Evolutionary conservation across 1,140 invertebrate genomes (phyloP).

Genomic region (Leptopilina clavipes): DNA sequence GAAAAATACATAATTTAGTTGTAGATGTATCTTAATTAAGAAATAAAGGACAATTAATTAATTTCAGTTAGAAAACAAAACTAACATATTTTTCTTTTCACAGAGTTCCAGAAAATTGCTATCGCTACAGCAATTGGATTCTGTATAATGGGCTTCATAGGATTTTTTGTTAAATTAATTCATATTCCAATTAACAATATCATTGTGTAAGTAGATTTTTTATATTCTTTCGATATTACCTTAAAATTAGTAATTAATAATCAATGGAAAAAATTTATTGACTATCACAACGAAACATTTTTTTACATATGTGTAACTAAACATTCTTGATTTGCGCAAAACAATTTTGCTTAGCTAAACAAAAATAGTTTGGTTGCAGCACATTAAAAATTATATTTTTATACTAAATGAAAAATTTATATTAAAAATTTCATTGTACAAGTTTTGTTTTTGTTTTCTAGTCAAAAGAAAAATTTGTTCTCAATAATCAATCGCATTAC

Average conservation of each 20-base stretch:
- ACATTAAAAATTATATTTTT: too few species aligned
- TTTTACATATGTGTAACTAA: too few species aligned
- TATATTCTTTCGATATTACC: neutral
- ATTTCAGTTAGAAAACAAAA: neutral
- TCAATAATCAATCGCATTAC: neutral
- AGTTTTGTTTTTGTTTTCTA: too few species aligned
- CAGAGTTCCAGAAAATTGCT: conserved; percentile 99
- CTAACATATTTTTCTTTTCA: conserved; percentile 65
- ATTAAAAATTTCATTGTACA: too few species aligned
- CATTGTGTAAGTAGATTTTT: conserved; percentile 85
- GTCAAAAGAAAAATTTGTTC: too few species aligned
- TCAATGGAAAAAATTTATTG: too few species aligned
- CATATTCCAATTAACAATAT: conserved; percentile 99
- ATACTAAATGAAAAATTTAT: too few species aligned
- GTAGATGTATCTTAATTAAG: neutral
- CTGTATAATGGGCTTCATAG: conserved; percentile 99
- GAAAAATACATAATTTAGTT: neutral
- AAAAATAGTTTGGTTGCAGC: too few species aligned
- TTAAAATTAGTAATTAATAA: too few species aligned
- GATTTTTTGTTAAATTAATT: conserved; percentile 99
- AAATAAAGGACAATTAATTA: neutral
- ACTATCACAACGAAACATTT: too few species aligned
- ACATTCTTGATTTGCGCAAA: too few species aligned
- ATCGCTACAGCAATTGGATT: conserved; percentile 99
- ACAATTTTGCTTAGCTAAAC: too few species aligned